Evolutionary conservation across 2,888 invertebrate species (phyloP), one percentile per base, ranked within the genome.

Genomic region (Alcis repandata): DNA sequence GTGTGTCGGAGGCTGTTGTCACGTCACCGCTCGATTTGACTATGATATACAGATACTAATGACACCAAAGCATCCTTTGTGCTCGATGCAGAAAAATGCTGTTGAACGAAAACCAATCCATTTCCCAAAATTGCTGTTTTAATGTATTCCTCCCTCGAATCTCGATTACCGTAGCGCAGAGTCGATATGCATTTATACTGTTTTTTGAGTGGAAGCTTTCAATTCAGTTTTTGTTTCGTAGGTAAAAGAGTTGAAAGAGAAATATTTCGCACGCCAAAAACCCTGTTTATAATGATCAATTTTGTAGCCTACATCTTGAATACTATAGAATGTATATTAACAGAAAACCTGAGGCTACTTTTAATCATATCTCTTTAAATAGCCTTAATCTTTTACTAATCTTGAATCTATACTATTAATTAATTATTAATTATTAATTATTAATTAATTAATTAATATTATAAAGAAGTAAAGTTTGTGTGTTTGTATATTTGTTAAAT

Each of bases 181-280:
- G 51, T 64, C 49, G 52, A 19, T 46, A 64, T 67, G 59, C 61
- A 67, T 67, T 64, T 64, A 62, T 68, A 61, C 65, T 32, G 62
- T 59, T 48, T 64, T 64, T 13, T 19, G n/a, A 51, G n/a, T n/a
- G 36, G 36, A 19, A 36, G 51, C 13, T 36, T 38, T 51, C 19
- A 8, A 20, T 36, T 36, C 19, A 20, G 51, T 17, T 36, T 46
- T 49, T 33, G 49, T 51, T 36, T 19, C 2, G 7, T 7, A 36
- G 4, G 7, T 51, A 9, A 9, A 0, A 17, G 11, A 45, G n/a
- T 6, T n/a, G 2, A 32, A 15, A 32, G 27, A n/a, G n/a, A 11
- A 19, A 9, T 43, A 33, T 13, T 27, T 27, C 27, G 6, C 3
- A 27, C 27, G 27, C 3, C 2, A 27, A 27, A 27, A 27, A 27